Base-by-base conservation (phyloP, 1,140 invertebrate species). In the Gryon sp. region DNA sequence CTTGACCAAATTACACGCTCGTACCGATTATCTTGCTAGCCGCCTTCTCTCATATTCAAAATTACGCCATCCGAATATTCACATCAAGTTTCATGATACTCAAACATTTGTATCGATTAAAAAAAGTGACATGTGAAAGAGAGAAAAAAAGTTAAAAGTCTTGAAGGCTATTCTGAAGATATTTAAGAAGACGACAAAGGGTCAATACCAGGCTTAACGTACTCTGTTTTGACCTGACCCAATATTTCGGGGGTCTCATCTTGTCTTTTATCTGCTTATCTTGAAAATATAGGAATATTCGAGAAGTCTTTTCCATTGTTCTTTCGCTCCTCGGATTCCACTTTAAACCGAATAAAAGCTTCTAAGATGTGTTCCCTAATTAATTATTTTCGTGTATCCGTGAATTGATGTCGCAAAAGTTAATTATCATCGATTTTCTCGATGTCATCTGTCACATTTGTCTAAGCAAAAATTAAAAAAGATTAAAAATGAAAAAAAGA, bases 221-320 rank as follows among this genome's bases (percentile, higher is more conserved):
- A 24, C 30, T 55, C 22, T n/a, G n/a, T 9, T 38, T 16, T 30
- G 20, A 55, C 50, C 26, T 60, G 66, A 70, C 55, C 66, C 36
- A 70, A 52, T 70, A 60, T 60, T 53, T 52, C 24, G 18, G 16
- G 19, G 20, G 30, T 9, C 3, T 60, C 18, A 32, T 34, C 22
- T 57, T 24, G 50, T 50, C 50, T 69, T 52, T 69, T 53, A 70
- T 70, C 66, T 43, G 53, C 66, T 52, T 36, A 66, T 66, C 62
- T 50, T 20, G 8, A 28, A 69, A 46, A 70, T 59, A 59, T 18
- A 36, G 36, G 7, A 60, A 52, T 59, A 36, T 60, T 32, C 18
- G n/a, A 7, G 48, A 36, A 57, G 50, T 14, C 24, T 66, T 40
- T 30, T 30, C 63, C 26, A 48, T 68, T 57, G 63, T 63, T 52